phyloP scores from a whole-genome alignment of 2,113 vertebrate genomes.

The Nibea coibor region DNA sequence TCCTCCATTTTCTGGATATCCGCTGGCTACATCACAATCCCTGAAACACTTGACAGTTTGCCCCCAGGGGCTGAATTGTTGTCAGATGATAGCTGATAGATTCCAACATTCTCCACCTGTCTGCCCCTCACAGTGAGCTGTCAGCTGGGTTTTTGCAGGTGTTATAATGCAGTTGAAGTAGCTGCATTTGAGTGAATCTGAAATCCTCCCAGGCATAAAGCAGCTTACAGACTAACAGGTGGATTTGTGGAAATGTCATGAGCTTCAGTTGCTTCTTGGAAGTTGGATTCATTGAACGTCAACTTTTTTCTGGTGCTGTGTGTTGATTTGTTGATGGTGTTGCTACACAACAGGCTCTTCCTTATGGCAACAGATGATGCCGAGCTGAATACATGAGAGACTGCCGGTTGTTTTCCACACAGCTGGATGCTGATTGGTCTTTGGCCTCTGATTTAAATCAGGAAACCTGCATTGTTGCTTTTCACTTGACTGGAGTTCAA shows the following conservation, averaged over 20 bases:
- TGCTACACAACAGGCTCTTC: conserved; percentile 12
- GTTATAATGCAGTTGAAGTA: neutral
- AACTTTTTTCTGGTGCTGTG: neutral
- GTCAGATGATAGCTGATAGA: too few species aligned
- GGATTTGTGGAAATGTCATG: neutral
- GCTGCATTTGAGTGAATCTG: neutral
- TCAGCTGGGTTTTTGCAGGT: neutral
- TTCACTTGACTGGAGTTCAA: neutral
- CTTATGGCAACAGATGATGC: conserved; percentile 25
- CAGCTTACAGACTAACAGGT: neutral
- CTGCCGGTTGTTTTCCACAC: conserved; percentile 1
- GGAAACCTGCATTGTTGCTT: neutral
- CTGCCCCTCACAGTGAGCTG: neutral
- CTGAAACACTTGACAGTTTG: too few species aligned
- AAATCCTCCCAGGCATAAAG: neutral
- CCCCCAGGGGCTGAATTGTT: too few species aligned
- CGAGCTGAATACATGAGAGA: conserved; percentile 20
- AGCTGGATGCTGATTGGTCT: neutral
- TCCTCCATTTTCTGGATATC: too few species aligned
- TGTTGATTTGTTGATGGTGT: conserved; percentile 18
- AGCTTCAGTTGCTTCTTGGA: too few species aligned
- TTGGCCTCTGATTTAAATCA: neutral
- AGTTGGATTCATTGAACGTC: neutral
- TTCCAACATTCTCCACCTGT: neutral
- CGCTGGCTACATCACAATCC: too few species aligned